Conservation (phyloP, 2,797 vertebrate species). For the Scomberomorus guttatus region DNA sequence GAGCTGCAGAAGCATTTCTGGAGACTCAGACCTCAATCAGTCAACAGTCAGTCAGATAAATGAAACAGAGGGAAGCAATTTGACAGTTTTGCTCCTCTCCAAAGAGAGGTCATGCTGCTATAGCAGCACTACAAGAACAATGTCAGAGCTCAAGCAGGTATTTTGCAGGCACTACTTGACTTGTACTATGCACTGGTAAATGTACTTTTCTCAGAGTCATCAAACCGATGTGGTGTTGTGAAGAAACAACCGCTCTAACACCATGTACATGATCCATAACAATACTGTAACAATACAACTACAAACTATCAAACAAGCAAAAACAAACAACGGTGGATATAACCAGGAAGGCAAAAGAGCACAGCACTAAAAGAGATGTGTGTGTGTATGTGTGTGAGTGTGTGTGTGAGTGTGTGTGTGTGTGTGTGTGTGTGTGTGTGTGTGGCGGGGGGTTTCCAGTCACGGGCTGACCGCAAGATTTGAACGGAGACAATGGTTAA, state of each 20-base stretch:
- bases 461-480: too few relatives aligned
- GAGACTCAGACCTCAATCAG: constrained; percentile 55
- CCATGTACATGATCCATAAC: not conserved
- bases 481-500: too few relatives aligned
- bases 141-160: constrained; percentile 21
- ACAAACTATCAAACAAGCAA: too few relatives aligned
- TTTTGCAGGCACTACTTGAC: not conserved
- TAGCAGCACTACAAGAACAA: not conserved
- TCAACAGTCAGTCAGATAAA: constrained; percentile 50
- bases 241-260: constrained; percentile 7
- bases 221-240: not conserved
- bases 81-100: constrained; percentile 9
- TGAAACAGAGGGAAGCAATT: constrained; percentile 23
- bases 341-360: too few relatives aligned
- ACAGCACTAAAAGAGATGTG: too few relatives aligned
- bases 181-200: not conserved
- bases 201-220: not conserved
- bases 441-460: too few relatives aligned
- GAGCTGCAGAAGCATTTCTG: constrained; percentile 20
- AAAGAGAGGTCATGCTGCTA: constrained; percentile 9
- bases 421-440: too few relatives aligned
- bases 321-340: too few relatives aligned
- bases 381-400: too few relatives aligned
- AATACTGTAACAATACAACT: too few relatives aligned
- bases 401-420: too few relatives aligned